Percentiles rank a stretch among this genome's conserved stretches.
Evolutionary conservation across 2,797 vertebrate genomes (phyloP).

Genomic region (Stomatorhinus walkeri): DNA sequence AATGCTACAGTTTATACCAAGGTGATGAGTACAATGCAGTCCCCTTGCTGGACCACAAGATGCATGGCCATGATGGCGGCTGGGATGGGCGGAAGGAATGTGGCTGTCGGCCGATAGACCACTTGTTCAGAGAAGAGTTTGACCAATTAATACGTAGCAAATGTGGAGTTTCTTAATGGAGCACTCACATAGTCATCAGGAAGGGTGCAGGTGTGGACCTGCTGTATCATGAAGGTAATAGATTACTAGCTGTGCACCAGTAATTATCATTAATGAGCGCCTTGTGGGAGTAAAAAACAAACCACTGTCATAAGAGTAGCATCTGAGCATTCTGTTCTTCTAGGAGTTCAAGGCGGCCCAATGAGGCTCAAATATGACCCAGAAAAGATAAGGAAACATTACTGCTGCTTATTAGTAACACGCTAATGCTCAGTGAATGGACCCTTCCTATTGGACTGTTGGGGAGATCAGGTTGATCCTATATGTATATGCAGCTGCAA

Average conservation of each 20-base stretch:
- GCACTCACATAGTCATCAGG: neutral
- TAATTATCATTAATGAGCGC: neutral
- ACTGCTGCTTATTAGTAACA: neutral
- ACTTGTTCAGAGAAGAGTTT: neutral
- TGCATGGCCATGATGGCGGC: neutral
- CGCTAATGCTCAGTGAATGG: neutral
- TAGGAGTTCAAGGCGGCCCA: neutral
- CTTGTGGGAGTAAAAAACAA: neutral
- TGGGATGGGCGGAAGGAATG: neutral
- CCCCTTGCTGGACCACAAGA: neutral
- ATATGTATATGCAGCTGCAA: neutral
- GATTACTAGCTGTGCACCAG: neutral
- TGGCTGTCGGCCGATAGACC: neutral
- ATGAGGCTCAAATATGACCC: neutral
- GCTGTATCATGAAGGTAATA: neutral
- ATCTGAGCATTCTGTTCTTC: neutral
- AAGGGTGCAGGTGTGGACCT: neutral
- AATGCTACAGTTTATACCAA: neutral
- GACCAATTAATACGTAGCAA: neutral
- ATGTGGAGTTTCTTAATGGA: neutral
- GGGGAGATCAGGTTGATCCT: neutral
- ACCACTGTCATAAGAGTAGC: neutral
- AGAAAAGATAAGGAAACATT: neutral
- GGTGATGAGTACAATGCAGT: neutral
- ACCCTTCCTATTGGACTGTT: neutral